Percentiles rank a stretch among this genome's conserved stretches.
These are phyloP conservation scores for Plutomurus gul DNA, from an alignment of 1,140 invertebrate genomes.

Conservation along the genomic window DNA sequence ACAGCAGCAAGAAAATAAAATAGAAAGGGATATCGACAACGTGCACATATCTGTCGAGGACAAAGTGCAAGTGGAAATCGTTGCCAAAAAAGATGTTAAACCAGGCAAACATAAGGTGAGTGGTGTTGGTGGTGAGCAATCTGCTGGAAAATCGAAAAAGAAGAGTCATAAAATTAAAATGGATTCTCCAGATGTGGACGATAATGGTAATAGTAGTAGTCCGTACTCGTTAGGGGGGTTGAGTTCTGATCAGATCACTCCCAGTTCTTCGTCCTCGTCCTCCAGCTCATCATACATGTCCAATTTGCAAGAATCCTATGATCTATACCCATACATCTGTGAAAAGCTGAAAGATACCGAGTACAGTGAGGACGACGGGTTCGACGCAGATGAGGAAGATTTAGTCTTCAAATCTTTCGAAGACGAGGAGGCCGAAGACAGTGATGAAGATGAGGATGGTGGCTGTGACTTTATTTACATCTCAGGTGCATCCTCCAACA, in stretches of 20 bases:
- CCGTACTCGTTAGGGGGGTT: not conserved
- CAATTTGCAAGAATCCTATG: conserved; percentile 40
- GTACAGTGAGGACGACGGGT: not conserved
- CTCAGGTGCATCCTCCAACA: not conserved
- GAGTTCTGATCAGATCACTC: conserved; percentile 1
- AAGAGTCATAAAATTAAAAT: not conserved
- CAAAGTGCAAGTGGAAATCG: not conserved
- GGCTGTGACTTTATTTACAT: conserved; percentile 38
- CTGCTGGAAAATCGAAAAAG: not conserved
- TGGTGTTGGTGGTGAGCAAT: too few species aligned
- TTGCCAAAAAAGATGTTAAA: not conserved
- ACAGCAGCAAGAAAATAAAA: not conserved
- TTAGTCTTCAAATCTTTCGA: conserved; percentile 40
- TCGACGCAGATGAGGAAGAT: conserved; percentile 24
- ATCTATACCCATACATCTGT: conserved; percentile 33
- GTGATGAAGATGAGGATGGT: conserved; percentile 29
- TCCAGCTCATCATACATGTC: conserved; percentile 24
- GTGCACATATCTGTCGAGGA: not conserved
- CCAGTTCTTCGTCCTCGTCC: conserved; percentile 39
- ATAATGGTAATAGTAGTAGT: not conserved
- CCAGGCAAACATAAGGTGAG: too few species aligned
- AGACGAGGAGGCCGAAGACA: conserved; percentile 19
- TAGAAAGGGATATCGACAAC: not conserved
- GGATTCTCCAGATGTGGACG: not conserved
- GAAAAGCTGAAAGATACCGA: not conserved